A percentile compares a stretch with the other conserved stretches of the same genome.
These are phyloP conservation scores for Diabrotica balteata DNA, from an alignment of 2,888 invertebrate genomes.

Conservation along the genomic window DNA sequence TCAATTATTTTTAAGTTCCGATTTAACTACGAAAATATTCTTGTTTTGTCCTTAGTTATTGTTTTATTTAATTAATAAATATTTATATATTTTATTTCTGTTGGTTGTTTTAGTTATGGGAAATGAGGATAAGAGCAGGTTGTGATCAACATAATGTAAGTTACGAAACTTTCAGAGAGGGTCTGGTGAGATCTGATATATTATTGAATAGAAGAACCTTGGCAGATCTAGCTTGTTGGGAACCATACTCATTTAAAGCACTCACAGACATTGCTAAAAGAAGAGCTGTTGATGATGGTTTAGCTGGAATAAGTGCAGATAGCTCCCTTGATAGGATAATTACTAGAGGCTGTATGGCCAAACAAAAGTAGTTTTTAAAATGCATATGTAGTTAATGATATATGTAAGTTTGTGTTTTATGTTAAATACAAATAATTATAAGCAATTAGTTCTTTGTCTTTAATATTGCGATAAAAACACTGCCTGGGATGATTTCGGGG, in stretches of 20 bases:
- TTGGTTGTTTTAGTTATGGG: constrained; percentile 68
- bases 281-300: constrained; percentile 57
- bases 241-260: constrained; percentile 83
- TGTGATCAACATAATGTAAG: constrained; percentile 78
- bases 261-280: constrained; percentile 74
- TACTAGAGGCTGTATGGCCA: constrained; percentile 49
- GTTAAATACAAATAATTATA: too few relatives aligned
- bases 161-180: constrained; percentile 67
- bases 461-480: too few relatives aligned
- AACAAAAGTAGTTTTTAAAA: constrained; percentile 10
- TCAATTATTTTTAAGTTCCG: neutral
- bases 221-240: constrained; percentile 83
- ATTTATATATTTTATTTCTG: too few relatives aligned
- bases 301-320: constrained; percentile 43
- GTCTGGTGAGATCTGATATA: constrained; percentile 73
- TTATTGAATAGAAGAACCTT: constrained; percentile 76
- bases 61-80: too few relatives aligned
- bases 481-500: too few relatives aligned
- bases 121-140: constrained; percentile 74
- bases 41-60: too few relatives aligned
- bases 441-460: too few relatives aligned
- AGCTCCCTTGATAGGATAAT: constrained; percentile 46
- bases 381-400: too few relatives aligned
- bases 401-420: too few relatives aligned
- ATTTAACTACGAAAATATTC: neutral